phyloP scores from a whole-genome alignment of 2,888 invertebrate genomes.

The Pristionchus mayeri region DNA sequence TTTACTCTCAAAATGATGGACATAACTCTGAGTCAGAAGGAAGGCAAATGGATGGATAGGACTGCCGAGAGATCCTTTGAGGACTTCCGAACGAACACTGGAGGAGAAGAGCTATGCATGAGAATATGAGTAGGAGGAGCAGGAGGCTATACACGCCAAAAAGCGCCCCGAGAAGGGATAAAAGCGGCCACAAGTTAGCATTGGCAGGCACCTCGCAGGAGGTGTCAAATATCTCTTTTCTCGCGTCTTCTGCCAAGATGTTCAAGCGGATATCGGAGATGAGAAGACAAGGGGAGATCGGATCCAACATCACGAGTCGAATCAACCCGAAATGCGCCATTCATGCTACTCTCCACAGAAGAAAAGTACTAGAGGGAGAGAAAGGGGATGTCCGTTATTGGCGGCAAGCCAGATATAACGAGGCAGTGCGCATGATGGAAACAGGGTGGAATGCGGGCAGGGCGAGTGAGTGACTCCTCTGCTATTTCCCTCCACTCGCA shows the following conservation, averaged over 20 bases:
- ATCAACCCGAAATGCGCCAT: too few relatives aligned
- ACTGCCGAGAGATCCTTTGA: not conserved
- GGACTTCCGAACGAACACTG: too few relatives aligned
- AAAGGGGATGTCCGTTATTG: not conserved
- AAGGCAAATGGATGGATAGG: not conserved
- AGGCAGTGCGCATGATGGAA: not conserved
- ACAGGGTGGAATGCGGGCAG: slow-evolving; percentile 22
- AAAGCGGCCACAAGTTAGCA: not conserved
- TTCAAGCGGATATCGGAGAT: not conserved
- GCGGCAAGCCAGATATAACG: slow-evolving; percentile 27
- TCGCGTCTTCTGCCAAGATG: not conserved
- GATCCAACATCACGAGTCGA: too few relatives aligned
- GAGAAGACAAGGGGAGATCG: not conserved
- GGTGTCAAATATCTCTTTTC: slow-evolving; percentile 1
- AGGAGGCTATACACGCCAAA: not conserved
- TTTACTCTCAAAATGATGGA: slow-evolving; percentile 16
- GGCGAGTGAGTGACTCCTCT: not conserved
- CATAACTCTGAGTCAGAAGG: slow-evolving; percentile 22
- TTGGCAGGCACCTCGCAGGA: not conserved
- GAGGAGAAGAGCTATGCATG: not conserved
- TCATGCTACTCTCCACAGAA: not conserved
- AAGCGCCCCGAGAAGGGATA: not conserved
- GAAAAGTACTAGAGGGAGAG: not conserved
- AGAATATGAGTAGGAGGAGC: not conserved
- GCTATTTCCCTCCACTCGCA: not conserved